Base-by-base conservation (phyloP, 2,113 vertebrate species). In the Empidonax traillii region DNA sequence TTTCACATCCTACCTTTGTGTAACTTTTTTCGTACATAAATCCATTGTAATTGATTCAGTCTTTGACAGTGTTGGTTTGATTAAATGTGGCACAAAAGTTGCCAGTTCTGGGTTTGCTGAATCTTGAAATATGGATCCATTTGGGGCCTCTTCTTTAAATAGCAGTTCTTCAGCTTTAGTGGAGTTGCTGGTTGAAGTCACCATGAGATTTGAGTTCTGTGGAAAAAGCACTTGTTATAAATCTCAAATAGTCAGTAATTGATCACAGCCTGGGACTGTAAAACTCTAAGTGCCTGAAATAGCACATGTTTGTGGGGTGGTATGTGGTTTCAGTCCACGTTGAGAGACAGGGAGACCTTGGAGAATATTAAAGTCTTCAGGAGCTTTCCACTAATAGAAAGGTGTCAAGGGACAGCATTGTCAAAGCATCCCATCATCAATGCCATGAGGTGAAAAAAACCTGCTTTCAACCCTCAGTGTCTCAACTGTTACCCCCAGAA, bases 251-350 rank as follows among this genome's bases (percentile, higher is more conserved):
- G 41, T 58, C n/a, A 24, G 77, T 62, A 74, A 94, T 41, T 91
- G 88, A 94, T 95, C 68, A 3, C 74, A 95, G 93, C 30, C 87
- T 79, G 68, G 67, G 92, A 96, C 28, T 96, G 39, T 63, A 79
- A 85, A 89, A 90, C 24, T 84, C 82, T 91, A 55, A 85, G 86
- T 25, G 66, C 69, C 80, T 91, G 72, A 94, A 94, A 97, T 94
- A 96, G 97, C 97, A 93, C 93, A 92, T 79, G 88, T 96, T 97
- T 93, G 68, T 68, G 89, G 78, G 85, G 27, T 66, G 85, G 88
- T 97, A 85, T 98, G 97, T 87, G 63, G 78, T 98, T 98, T 97
- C 95, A 92, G 61, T 59, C 77, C 93, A 91, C 95, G 94, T 98
- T 35, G 94, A 95, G 97, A 96, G 92, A 95, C 96, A 87, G 59